phyloP scores from a whole-genome alignment of 2,113 vertebrate species.

The Charadrius vociferus region DNA sequence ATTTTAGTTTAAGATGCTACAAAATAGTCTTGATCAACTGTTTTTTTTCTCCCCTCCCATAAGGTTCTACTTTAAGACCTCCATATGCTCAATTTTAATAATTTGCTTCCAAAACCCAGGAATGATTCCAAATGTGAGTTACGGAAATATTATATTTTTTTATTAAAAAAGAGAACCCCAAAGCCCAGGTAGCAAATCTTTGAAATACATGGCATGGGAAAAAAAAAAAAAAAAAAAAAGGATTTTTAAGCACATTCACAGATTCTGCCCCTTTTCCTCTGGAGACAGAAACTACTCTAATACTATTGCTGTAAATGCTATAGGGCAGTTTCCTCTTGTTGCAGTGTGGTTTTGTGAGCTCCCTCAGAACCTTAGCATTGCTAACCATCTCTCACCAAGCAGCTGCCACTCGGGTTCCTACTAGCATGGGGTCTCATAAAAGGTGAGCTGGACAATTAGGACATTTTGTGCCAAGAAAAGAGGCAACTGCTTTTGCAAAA shows the following conservation, averaged over 20 bases:
- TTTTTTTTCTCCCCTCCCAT: conserved; percentile 31
- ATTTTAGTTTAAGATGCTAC: conserved; percentile 67
- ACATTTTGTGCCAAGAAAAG: neutral
- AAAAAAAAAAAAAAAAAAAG: neutral
- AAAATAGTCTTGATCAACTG: conserved; percentile 71
- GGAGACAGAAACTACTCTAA: conserved; percentile 60
- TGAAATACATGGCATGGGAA: neutral
- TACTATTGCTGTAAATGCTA: conserved; percentile 32
- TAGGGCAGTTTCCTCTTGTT: conserved; percentile 52
- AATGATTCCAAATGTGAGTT: conserved; percentile 77
- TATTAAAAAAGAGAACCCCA: conserved; percentile 63
- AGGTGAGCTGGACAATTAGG: neutral
- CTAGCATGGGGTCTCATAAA: accelerated
- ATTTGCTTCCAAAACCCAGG: conserved; percentile 75
- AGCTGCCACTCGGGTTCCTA: neutral
- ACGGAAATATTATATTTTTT: conserved; percentile 74
- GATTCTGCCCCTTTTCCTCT: conserved; percentile 38
- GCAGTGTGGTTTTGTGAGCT: neutral
- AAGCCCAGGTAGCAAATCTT: conserved; percentile 64
- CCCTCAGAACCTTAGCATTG: neutral
- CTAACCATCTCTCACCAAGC: neutral
- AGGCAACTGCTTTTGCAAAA: neutral
- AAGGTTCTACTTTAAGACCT: conserved; percentile 81
- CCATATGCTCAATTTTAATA: conserved; percentile 82
- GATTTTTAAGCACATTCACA: conserved; percentile 51